Base-by-base conservation (phyloP, 2,888 invertebrate species). In the Ptilodon capucinus region DNA sequence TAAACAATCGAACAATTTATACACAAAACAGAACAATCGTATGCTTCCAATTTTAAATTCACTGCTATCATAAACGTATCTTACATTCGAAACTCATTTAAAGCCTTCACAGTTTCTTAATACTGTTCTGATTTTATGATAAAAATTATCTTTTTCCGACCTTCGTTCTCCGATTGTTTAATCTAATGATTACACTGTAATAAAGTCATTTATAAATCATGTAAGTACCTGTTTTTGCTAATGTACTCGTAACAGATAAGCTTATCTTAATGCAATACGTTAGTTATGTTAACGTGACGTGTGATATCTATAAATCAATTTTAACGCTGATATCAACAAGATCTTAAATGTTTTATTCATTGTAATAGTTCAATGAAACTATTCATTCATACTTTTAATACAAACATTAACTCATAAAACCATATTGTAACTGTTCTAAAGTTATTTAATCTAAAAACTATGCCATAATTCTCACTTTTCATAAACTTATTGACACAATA, bases 81-180 rank as follows among this genome's bases (percentile, higher is more conserved):
- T 18, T 21, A 60, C 55, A 46, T 35, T 38, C 44, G 48, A 48
- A 46, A 49, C 50, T 64, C 40, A 46, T 48, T 47, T 30, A 54
- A 46, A 46, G 52, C 46, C 43, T 42, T 51, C 45, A 45, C 46
- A 51, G 16, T 46, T 40, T 42, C 18, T 9, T 9, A 54, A 65
- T 60, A 63, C 41, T 42, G 34, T 56, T 66, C 58, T 50, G 60
- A 54, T 62, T 56, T 38, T 55, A 64, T 64, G n/a, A n/a, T n/a
- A n/a, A 60, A 16, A 44, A 40, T 38, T 58, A 65, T 63, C 63
- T 41, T 40, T 23, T 35, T 4, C 5, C 40, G 51, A 50, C 58
- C 66, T 66, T 65, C 55, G 18, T n/a, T 32, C 21, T 36, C 50
- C 34, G 7, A 38, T 57, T 19, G 19, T 18, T 39, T 41, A 40